phyloP scores from a whole-genome alignment of 2,888 invertebrate species.

The Arctia plantaginis region DNA sequence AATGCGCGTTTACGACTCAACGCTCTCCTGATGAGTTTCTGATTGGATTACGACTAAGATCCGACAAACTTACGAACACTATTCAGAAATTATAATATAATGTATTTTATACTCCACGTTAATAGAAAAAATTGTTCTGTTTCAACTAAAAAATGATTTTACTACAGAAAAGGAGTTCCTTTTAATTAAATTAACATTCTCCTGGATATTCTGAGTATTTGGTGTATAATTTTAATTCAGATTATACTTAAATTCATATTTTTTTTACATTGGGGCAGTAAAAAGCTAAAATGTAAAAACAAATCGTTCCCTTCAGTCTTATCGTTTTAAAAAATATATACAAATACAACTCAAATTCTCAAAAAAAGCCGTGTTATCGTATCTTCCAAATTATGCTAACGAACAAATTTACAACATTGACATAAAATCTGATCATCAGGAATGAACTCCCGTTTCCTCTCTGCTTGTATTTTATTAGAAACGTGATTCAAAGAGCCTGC shows the following conservation, averaged over 20 bases:
- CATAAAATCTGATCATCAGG: slow-evolving; percentile 27
- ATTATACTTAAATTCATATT: too few relatives aligned
- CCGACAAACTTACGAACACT: slow-evolving; percentile 39
- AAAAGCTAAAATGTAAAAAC: too few relatives aligned
- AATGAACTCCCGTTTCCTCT: slow-evolving; percentile 37
- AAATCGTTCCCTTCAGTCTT: not conserved
- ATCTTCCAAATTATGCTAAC: slow-evolving; percentile 4
- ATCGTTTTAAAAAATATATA: not conserved
- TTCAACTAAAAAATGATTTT: not conserved
- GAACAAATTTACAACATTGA: slow-evolving; percentile 5
- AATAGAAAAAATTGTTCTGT: not conserved
- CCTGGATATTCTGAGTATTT: too few relatives aligned
- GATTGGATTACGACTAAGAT: slow-evolving; percentile 76
- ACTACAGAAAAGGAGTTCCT: too few relatives aligned
- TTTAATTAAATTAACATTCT: too few relatives aligned
- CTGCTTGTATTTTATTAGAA: slow-evolving; percentile 35
- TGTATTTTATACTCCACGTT: not conserved
- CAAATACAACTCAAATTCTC: not conserved
- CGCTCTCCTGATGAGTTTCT: slow-evolving; percentile 71
- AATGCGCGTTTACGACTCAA: slow-evolving; percentile 82
- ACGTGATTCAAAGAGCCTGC: slow-evolving; percentile 27
- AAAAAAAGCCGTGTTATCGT: not conserved
- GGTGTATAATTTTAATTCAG: too few relatives aligned
- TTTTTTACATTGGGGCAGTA: not conserved
- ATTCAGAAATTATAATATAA: slow-evolving; percentile 20